These are phyloP conservation scores for Acropora yongei DNA, from an alignment of 64 coral and sea anemone genomes.

Conservation along the genomic window DNA sequence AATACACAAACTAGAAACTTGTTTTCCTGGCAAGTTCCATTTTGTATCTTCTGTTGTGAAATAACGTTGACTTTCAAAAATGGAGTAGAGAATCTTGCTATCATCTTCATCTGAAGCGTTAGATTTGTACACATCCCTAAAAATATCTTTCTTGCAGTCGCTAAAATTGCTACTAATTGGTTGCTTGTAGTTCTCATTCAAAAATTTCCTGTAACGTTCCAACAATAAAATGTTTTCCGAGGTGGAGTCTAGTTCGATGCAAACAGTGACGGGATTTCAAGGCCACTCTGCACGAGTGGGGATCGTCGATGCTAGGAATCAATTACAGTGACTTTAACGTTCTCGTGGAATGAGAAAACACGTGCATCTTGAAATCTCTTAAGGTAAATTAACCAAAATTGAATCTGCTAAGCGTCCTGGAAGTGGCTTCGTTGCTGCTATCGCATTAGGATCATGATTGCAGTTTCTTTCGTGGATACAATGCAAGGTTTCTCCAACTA, in stretches of 20 bases:
- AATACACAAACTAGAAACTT: neutral
- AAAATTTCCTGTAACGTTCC: conserved; percentile 44
- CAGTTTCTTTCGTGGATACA: too few species aligned
- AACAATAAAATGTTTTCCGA: conserved; percentile 25
- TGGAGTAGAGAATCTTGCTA: neutral
- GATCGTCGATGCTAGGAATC: conserved; percentile 33
- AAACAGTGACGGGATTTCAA: neutral
- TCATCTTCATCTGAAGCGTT: neutral
- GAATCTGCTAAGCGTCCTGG: conserved; percentile 29
- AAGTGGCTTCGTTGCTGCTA: neutral
- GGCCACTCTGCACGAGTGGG: conserved; percentile 12
- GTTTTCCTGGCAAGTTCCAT: neutral
- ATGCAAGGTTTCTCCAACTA: too few species aligned
- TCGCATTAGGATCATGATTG: too few species aligned
- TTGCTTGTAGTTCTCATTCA: conserved; percentile 12
- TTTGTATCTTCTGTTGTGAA: neutral
- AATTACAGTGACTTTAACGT: neutral
- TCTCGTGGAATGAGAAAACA: conserved; percentile 36
- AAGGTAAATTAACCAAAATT: conserved; percentile 43
- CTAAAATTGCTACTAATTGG: neutral
- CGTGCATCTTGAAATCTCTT: conserved; percentile 38
- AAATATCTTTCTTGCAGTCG: neutral
- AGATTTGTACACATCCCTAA: neutral
- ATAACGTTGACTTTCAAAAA: neutral
- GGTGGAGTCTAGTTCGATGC: neutral